A percentile compares a stretch with the other conserved stretches of the same genome.
Evolutionary conservation across 2,797 vertebrate genomes (phyloP).

Genomic region (Loriculus beryllinus): DNA sequence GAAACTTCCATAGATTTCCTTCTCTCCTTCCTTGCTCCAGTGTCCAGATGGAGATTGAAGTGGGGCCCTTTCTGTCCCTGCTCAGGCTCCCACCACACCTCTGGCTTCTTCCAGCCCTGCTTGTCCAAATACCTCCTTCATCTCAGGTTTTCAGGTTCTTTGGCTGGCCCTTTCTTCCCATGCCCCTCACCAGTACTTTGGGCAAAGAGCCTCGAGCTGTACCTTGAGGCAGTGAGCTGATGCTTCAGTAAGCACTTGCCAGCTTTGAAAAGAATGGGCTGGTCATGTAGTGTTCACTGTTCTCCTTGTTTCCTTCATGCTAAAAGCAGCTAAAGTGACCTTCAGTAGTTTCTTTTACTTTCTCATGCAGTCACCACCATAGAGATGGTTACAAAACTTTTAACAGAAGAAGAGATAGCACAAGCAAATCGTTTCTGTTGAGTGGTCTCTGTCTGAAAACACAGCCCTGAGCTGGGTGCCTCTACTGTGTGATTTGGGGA

Average conservation of each 20-base stretch:
- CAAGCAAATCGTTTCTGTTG: fast-evolving
- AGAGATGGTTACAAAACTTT: not conserved
- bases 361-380: not conserved
- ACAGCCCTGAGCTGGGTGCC: not conserved
- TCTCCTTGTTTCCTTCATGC: not conserved
- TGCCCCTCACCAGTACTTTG: not conserved
- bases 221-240: not conserved
- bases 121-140: not conserved
- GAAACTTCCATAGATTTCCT: not conserved
- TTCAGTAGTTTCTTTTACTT: not conserved
- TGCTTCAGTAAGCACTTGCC: not conserved
- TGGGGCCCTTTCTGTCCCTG: not conserved
- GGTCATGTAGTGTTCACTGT: not conserved
- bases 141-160: not conserved
- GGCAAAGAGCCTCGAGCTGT: not conserved
- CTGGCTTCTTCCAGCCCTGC: not conserved
- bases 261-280: not conserved
- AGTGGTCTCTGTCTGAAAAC: not conserved
- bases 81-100: not conserved
- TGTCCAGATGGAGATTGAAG: not conserved
- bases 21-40: not conserved
- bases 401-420: not conserved
- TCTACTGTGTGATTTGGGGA: not conserved
- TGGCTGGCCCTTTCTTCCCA: not conserved
- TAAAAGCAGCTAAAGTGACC: not conserved